Conservation (phyloP, 2,888 invertebrate genomes). For the Athripsodes cinereus region DNA sequence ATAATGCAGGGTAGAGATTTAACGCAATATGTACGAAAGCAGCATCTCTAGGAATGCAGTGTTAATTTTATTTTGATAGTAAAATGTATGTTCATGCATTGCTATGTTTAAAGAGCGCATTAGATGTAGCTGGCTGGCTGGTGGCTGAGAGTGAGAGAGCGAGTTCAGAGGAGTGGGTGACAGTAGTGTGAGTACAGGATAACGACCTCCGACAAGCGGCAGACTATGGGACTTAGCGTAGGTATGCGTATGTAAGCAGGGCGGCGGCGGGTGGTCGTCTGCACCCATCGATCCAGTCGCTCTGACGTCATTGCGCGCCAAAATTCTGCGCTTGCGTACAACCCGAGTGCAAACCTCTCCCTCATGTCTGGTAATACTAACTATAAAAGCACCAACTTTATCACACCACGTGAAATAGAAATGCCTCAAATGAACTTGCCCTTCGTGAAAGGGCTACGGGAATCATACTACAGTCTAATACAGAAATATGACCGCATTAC, state of each 20-base stretch:
- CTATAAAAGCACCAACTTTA: background rate
- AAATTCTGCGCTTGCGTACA: constrained; percentile 20
- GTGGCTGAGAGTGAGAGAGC: no score
- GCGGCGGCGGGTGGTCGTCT: constrained; percentile 34
- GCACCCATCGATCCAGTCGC: constrained; percentile 48
- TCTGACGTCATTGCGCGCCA: constrained; percentile 29
- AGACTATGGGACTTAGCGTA: constrained; percentile 27
- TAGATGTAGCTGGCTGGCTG: no score
- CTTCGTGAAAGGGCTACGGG: constrained; percentile 3
- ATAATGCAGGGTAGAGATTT: no score
- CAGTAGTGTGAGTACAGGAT: constrained; percentile 35
- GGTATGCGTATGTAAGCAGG: constrained; percentile 14
- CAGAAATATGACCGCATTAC: constrained; percentile 5
- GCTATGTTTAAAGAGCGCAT: no score
- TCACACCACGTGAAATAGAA: background rate
- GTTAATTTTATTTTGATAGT: no score
- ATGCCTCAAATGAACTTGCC: background rate
- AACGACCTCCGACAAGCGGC: constrained; percentile 33
- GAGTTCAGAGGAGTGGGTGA: constrained; percentile 30
- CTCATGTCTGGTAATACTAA: background rate
- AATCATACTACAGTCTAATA: background rate
- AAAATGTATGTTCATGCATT: no score
- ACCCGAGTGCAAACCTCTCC: background rate
- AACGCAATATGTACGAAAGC: constrained; percentile 19
- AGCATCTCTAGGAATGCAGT: no score